Conservation (phyloP, 2,113 vertebrate genomes). For the Dipodomys stephensi region DNA sequence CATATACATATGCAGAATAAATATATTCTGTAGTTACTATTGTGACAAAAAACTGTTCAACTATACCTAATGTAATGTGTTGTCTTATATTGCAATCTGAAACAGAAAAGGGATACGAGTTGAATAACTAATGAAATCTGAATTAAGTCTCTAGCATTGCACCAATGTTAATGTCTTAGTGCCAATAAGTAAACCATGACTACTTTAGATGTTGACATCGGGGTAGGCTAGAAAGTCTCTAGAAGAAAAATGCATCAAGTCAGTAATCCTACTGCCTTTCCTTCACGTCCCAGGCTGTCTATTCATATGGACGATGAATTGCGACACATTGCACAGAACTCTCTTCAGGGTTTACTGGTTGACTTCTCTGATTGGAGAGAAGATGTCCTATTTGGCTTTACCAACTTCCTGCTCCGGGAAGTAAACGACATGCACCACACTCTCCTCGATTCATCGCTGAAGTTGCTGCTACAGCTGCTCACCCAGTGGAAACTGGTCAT, state of each 20-base stretch:
- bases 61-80: neutral
- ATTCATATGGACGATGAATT: conserved; percentile 99
- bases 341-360: conserved; percentile 96
- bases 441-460: conserved; percentile 97
- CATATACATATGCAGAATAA: too few species aligned
- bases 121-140: neutral
- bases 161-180: neutral
- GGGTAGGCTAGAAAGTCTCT: neutral
- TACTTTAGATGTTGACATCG: neutral
- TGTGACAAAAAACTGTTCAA: neutral
- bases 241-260: neutral
- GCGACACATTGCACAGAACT: conserved; percentile 98
- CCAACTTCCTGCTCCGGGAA: conserved; percentile 96
- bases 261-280: neutral
- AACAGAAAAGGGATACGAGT: neutral
- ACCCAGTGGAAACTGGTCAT: conserved; percentile 97
- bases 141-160: neutral
- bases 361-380: conserved; percentile 99
- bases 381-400: conserved; percentile 97
- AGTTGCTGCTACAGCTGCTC: conserved; percentile 96
- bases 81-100: neutral
- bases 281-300: conserved; percentile 89
- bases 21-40: too few species aligned
- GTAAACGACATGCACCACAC: conserved; percentile 96
- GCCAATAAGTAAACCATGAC: neutral